These are phyloP conservation scores for Anguilla marmorata DNA, from an alignment of 2,797 vertebrate genomes.

Conservation along the genomic window DNA sequence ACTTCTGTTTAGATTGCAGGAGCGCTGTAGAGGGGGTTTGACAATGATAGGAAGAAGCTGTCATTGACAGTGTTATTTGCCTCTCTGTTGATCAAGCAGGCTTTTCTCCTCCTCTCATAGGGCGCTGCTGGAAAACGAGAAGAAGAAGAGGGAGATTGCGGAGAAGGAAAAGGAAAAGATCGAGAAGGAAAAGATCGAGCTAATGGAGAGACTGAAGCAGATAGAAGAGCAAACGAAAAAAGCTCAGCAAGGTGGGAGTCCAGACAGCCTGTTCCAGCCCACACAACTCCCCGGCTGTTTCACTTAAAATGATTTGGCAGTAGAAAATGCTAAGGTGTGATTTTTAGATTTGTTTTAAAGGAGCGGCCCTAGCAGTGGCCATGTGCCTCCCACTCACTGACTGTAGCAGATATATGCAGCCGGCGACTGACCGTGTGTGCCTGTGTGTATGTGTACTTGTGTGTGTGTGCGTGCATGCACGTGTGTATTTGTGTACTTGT, in stretches of 20 bases:
- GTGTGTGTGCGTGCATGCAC: too few relatives aligned
- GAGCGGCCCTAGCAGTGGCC: background rate
- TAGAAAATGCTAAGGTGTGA: background rate
- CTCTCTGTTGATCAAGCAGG: constrained; percentile 31
- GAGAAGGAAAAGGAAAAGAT: constrained; percentile 98
- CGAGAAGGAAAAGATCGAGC: constrained; percentile 92
- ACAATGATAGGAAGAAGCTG: constrained; percentile 31
- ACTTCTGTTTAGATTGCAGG: background rate
- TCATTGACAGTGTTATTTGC: constrained; percentile 44
- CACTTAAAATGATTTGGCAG: background rate
- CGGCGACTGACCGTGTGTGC: too few relatives aligned
- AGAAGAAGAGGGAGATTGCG: constrained; percentile 93
- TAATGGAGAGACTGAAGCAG: constrained; percentile 89
- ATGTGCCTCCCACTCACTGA: background rate
- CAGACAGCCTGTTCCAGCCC: constrained; percentile 24
- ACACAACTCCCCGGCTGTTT: background rate
- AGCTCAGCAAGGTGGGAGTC: constrained; percentile 87
- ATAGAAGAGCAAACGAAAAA: constrained; percentile 96
- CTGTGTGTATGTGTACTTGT: too few relatives aligned
- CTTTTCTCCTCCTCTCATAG: constrained; percentile 61
- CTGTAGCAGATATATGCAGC: too few relatives aligned
- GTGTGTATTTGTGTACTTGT: background rate
- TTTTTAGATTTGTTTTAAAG: background rate
- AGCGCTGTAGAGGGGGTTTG: background rate
- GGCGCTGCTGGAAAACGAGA: constrained; percentile 94